These are phyloP conservation scores for Neoscelio sp. DNA, from an alignment of 2,888 invertebrate genomes.

Conservation along the genomic window DNA sequence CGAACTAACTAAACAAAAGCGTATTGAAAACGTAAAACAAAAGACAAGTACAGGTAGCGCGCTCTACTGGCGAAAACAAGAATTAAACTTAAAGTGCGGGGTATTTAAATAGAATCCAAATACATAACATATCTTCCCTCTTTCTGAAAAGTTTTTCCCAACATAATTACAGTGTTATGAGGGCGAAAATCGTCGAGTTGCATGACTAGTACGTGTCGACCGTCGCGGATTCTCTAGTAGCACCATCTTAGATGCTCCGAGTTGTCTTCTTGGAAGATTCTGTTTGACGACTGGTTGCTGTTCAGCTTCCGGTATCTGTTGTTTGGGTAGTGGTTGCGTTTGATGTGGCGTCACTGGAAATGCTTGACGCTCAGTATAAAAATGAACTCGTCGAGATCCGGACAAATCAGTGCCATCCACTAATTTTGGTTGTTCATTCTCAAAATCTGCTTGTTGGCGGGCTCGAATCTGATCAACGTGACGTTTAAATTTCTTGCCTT, in stretches of 20 bases:
- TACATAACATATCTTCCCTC: slow-evolving; percentile 18
- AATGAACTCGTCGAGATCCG: background rate
- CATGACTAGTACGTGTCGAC: background rate
- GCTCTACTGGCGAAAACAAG: background rate
- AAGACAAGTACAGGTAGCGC: no score
- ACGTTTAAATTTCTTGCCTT: slow-evolving; percentile 9
- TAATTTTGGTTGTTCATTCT: slow-evolving; percentile 2
- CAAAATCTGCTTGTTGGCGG: background rate
- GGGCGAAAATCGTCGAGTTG: background rate
- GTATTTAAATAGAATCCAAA: background rate
- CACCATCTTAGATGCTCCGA: background rate
- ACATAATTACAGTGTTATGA: no score
- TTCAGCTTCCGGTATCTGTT: background rate
- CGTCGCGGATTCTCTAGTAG: background rate
- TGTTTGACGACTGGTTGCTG: background rate
- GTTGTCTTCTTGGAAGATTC: background rate
- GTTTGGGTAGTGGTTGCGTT: background rate
- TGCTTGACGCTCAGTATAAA: background rate
- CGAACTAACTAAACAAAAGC: no score
- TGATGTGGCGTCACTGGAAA: background rate
- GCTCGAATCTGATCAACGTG: slow-evolving; percentile 10
- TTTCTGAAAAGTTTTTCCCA: background rate
- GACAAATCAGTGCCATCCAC: background rate
- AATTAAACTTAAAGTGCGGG: background rate
- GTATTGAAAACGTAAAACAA: no score